Evolutionary conservation across 2,888 invertebrate genomes (phyloP), one percentile per base, ranked within the genome.

Genomic region (Caenorhabditis macrosperma): DNA sequence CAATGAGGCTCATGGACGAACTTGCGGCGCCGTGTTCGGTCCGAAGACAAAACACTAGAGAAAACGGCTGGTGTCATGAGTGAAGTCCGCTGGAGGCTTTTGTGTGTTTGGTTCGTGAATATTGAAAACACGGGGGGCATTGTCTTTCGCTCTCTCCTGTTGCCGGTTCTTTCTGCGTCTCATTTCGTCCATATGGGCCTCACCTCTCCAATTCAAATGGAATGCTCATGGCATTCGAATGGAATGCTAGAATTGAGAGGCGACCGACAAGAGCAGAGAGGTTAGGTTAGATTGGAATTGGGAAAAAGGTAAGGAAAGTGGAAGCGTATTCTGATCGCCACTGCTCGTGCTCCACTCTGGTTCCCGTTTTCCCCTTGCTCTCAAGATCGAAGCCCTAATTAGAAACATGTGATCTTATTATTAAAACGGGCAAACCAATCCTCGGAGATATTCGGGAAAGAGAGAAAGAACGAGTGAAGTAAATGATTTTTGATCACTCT

Each of bases 21-120:
- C 17, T 17, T 35, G 20, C 54, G 33, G n/a, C n/a, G n/a, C n/a
- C n/a, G n/a, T n/a, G n/a, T n/a, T n/a, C n/a, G n/a, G n/a, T 20
- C n/a, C 7, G 17, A 57, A 57, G 4, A 52, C 28, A n/a, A 30
- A 28, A 26, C 6, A 9, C 30, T 26, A 15, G 52, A 52, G 2
- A 52, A 28, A 28, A 44, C 30, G n/a, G 41, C 30, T 28, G 63
- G 63, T 48, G 57, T 55, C 46, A 26, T 33, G 64, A 38, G 30
- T 30, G 50, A 26, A 20, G 50, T 26, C n/a, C n/a, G 28, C 24
- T 7, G 33, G 50, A 54, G 30, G 17, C 28, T 17, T 46, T 72
- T 57, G 33, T 72, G 72, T 64, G 48, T 63, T 61, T 72, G 63
- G 54, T 57, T 57, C 17, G 64, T 64, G 72, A 72, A 72, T 72